Evolutionary conservation across 2,888 invertebrate species (phyloP).

Genomic region (Willowsia nigromaculata): DNA sequence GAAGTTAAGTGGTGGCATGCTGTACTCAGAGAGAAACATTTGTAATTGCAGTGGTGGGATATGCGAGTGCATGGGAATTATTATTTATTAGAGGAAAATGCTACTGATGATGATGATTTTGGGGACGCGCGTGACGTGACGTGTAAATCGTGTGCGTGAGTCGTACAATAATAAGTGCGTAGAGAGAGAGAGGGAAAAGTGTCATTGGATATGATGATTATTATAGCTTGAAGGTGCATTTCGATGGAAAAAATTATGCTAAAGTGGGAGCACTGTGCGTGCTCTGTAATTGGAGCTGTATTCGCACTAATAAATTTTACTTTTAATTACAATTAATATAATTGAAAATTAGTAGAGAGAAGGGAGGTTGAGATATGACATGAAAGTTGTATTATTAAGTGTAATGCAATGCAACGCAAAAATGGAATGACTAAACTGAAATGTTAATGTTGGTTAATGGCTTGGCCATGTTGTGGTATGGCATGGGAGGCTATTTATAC

Average conservation of each 20-base stretch:
- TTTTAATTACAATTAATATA: slow-evolving; percentile 2
- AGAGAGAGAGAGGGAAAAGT: no score
- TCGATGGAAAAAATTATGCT: not conserved
- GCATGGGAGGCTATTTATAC: no score
- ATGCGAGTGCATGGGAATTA: slow-evolving; percentile 5
- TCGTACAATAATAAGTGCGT: not conserved
- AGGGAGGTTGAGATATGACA: not conserved
- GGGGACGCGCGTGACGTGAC: not conserved
- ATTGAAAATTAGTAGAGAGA: not conserved
- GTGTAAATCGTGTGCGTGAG: not conserved
- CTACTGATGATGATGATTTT: not conserved
- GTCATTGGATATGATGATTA: no score
- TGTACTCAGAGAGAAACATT: not conserved
- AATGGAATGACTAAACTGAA: not conserved
- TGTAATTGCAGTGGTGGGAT: not conserved
- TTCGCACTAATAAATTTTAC: not conserved
- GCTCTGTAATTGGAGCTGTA: not conserved
- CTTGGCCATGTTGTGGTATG: not conserved
- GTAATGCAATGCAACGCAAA: not conserved
- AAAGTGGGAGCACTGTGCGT: not conserved
- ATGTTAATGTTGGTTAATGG: not conserved
- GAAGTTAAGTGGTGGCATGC: not conserved
- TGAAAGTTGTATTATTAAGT: not conserved
- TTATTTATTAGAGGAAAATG: slow-evolving; percentile 8
- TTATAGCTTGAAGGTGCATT: slow-evolving; percentile 26